These are phyloP conservation scores for Anas platyrhynchos DNA, from an alignment of 2,113 vertebrate species.

Conservation along the genomic window DNA sequence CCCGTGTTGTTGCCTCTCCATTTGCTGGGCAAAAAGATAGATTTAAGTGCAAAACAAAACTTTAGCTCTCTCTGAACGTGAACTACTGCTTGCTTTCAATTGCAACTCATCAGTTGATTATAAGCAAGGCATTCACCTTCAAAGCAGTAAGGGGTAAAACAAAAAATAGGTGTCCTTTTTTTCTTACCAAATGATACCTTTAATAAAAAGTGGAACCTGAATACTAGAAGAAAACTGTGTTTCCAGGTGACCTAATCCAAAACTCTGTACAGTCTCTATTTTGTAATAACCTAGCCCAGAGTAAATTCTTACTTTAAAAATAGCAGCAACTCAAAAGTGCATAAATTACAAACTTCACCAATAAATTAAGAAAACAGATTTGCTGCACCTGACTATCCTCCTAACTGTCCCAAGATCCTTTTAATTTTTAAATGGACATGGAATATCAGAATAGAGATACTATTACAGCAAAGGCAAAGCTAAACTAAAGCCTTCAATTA, in stretches of 20 bases:
- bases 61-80: neutral
- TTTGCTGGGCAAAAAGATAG: neutral
- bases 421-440: neutral
- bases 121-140: slow-evolving; percentile 4
- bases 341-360: slow-evolving; percentile 18
- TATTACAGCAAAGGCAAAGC: neutral
- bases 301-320: slow-evolving; percentile 44
- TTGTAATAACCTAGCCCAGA: neutral
- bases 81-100: neutral
- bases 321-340: slow-evolving; percentile 61
- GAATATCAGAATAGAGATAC: neutral
- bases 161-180: neutral
- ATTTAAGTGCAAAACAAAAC: slow-evolving; percentile 25
- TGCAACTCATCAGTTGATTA: neutral
- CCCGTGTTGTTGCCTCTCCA: neutral
- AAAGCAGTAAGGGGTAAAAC: neutral
- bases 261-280: neutral
- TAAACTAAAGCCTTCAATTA: neutral
- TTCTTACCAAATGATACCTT: neutral
- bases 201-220: neutral
- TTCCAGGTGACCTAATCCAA: neutral
- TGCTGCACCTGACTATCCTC: slow-evolving; percentile 25
- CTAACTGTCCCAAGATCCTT: slow-evolving; percentile 8
- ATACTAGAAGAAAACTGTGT: neutral
- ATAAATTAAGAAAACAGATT: slow-evolving; percentile 30